Evolutionary conservation across 2,797 vertebrate species (phyloP), one percentile per base, ranked within the genome.

Genomic region (Pseudomugil gertrudae): DNA sequence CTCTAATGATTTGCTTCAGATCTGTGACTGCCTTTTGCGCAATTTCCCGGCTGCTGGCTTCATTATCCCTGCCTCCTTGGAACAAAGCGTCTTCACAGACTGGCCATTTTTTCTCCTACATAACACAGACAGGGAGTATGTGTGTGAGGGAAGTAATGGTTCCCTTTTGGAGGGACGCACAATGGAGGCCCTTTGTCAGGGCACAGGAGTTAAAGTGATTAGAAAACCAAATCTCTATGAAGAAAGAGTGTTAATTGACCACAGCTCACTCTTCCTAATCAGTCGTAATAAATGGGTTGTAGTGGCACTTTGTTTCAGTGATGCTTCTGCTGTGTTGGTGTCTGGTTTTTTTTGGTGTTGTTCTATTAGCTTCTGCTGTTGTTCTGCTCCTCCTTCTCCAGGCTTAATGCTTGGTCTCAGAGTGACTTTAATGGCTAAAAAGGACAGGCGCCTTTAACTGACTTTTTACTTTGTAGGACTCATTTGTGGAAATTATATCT

Each of bases 41-140:
- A 93, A 95, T 94, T 94, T 95, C 93, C 93, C 93, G 87, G 93
- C 94, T 94, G 92, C 93, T 81, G 87, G 92, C 92, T 95, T 95
- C 90, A 91, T 95, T 95, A 93, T 90, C 91, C 89, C 87, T 91
- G 92, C 92, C 93, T 94, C 92, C 91, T 92, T 92, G 92, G 94
- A 95, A 94, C 94, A 95, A 95, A 95, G 93, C 92, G 83, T 93
- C 92, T 95, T 95, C 92, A 94, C 92, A 95, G 89, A 88, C 93
- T 82, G 71, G 64, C 80, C 80, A 66, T 76, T 77, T 74, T 69
- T 78, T 85, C 63, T 79, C 69, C 87, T 76, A 76, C 88, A 85
- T 75, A 88, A 89, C 89, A 92, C 84, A 92, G 91, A 90, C 88
- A 86, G 85, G 56, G 74, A 86, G 89, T 93, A 90, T 92, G 92